phyloP scores from a whole-genome alignment of 2,113 vertebrate genomes.

The Maccullochella peelii region DNA sequence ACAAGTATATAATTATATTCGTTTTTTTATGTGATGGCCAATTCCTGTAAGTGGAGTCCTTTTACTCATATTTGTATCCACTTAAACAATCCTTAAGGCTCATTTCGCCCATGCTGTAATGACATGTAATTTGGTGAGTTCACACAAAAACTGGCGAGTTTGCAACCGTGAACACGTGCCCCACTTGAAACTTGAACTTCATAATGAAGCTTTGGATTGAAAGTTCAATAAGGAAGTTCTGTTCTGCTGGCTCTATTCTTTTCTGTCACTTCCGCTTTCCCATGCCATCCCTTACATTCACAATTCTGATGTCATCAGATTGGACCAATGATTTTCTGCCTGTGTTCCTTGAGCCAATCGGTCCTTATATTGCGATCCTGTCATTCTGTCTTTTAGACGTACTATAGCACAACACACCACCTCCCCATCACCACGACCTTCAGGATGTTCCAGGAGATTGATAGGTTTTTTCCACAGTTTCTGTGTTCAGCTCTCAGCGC shows the following conservation, averaged over 20 bases:
- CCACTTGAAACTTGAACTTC: background rate
- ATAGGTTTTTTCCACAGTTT: background rate
- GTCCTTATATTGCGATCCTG: background rate
- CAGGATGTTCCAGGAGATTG: background rate
- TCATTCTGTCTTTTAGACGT: background rate
- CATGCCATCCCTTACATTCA: background rate
- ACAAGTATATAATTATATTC: slow-evolving; percentile 20
- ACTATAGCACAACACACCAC: background rate
- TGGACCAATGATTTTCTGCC: background rate
- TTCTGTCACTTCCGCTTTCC: background rate
- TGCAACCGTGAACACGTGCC: background rate
- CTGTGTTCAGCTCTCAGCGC: background rate
- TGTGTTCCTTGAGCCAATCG: background rate
- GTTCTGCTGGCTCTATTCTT: background rate
- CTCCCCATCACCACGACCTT: background rate
- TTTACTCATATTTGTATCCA: slow-evolving; percentile 21
- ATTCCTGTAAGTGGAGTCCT: background rate
- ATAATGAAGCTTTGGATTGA: background rate
- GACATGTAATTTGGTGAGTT: slow-evolving; percentile 13
- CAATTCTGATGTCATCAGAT: no score
- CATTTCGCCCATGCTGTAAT: background rate
- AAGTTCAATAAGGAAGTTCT: background rate
- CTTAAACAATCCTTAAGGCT: slow-evolving; percentile 12
- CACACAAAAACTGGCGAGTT: background rate
- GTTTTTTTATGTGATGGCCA: background rate